Base-by-base conservation (phyloP, 2,888 invertebrate species). In the Harpalus rubripes region DNA sequence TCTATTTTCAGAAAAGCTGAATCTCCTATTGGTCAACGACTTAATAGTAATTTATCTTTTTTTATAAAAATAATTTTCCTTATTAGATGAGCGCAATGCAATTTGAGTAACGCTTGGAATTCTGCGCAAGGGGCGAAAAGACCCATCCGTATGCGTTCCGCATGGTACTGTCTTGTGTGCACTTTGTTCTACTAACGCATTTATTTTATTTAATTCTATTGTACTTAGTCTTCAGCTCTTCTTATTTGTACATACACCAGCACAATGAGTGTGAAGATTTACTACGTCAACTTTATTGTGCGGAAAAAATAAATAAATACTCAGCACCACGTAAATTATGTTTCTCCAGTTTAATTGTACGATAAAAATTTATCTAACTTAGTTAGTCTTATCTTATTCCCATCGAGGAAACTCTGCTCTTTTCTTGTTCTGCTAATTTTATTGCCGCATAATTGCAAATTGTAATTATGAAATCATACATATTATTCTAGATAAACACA, bases 301-400 rank as follows among this genome's bases (percentile, higher is more conserved):
- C 81, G 81, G 81, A 81, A 81, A 81, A 81, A 81, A 81, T 81
- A 81, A 81, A 81, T 81, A 81, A 81, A 81, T 81, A 81, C 80
- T 59, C 80, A 61, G 41, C 80, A 80, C 59, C 58, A 80, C 80
- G 63, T 80, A 80, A 80, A 80, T 80, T 80, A 80, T 63, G 58
- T 78, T 32, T 16, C n/a, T 78, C 56, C n/a, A 26, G 56, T 78
- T 56, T 78, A 78, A 78, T 78, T 78, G 78, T 58, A 78, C 56
- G 58, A 78, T 78, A 78, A 78, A 78, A 78, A 78, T 78, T 78
- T 78, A 78, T 78, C 58, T 78, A 78, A 78, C 78, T 78, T 78
- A 78, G 78, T 78, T 78, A 78, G 78, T 58, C 22, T 58, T 78
- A 78, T 78, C 78, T 44, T 18, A 26, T 78, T 78, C 26, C 7